phyloP scores from a whole-genome alignment of 2,797 vertebrate genomes.

The Liparis tanakae region DNA sequence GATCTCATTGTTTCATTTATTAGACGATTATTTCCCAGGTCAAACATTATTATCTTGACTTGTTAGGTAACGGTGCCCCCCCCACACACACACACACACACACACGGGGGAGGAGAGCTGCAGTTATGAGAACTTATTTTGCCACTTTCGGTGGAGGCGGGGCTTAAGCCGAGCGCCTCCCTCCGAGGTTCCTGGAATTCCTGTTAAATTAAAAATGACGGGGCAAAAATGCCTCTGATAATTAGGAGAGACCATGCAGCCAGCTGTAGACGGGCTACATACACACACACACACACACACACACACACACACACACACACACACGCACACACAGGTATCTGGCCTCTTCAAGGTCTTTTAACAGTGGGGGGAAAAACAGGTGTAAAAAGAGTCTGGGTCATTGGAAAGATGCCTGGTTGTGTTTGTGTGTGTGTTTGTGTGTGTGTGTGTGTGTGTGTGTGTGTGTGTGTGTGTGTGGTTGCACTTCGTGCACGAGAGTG shows the following conservation, averaged over 20 bases:
- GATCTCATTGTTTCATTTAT: too few relatives aligned
- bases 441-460: conserved; percentile 6
- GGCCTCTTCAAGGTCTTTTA: conserved; percentile 7
- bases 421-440: neutral
- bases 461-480: conserved; percentile 37
- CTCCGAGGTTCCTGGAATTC: conserved; percentile 36
- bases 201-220: conserved; percentile 46
- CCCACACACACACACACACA: too few relatives aligned
- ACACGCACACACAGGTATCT: neutral
- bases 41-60: neutral
- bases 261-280: neutral
- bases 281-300: conserved; percentile 1
- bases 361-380: neutral
- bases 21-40: neutral
- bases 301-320: too few relatives aligned
- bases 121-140: too few relatives aligned
- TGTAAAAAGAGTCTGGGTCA: conserved; percentile 1
- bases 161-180: conserved; percentile 17
- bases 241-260: conserved; percentile 31
- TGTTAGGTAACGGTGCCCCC: too few relatives aligned
- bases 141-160: neutral
- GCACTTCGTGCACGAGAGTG: conserved; percentile 45
- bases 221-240: conserved; percentile 31
- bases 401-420: neutral
- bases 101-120: too few relatives aligned